Conservation (phyloP, 35 echinoderm and acorn worm genomes). For the Diadema setosum region DNA sequence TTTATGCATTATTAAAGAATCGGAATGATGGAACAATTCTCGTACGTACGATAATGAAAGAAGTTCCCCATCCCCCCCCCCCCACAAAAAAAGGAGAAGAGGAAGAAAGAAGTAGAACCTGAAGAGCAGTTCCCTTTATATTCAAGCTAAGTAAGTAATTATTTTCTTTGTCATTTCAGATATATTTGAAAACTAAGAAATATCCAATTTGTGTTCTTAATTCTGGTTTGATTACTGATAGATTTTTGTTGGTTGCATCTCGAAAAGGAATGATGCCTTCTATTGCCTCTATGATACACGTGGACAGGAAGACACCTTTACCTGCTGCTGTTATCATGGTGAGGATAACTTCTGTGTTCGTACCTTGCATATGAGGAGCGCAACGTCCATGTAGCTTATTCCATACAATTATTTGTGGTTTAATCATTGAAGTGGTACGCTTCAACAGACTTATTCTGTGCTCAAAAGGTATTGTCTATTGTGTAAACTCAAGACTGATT, state of each 20-base stretch:
- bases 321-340: slow-evolving; percentile 68
- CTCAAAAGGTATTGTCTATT: background rate
- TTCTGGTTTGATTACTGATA: background rate
- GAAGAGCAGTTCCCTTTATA: background rate
- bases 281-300: slow-evolving; percentile 83
- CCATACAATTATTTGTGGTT: background rate
- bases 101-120: background rate
- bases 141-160: background rate
- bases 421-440: background rate
- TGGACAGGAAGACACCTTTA: slow-evolving; percentile 71
- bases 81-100: background rate
- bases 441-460: background rate
- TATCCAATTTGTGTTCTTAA: background rate
- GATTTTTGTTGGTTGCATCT: slow-evolving; percentile 62
- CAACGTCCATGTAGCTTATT: background rate
- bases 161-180: background rate
- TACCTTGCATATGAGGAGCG: background rate
- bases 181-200: too few species aligned
- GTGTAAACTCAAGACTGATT: background rate
- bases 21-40: too few species aligned
- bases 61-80: too few species aligned
- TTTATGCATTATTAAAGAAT: too few species aligned
- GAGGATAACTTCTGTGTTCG: background rate
- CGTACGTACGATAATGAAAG: too few species aligned
- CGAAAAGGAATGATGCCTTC: slow-evolving; percentile 75